Evolutionary conservation across 2,797 vertebrate genomes (phyloP), one percentile per base, ranked within the genome.

Genomic region (Mormyrops boulengeri): DNA sequence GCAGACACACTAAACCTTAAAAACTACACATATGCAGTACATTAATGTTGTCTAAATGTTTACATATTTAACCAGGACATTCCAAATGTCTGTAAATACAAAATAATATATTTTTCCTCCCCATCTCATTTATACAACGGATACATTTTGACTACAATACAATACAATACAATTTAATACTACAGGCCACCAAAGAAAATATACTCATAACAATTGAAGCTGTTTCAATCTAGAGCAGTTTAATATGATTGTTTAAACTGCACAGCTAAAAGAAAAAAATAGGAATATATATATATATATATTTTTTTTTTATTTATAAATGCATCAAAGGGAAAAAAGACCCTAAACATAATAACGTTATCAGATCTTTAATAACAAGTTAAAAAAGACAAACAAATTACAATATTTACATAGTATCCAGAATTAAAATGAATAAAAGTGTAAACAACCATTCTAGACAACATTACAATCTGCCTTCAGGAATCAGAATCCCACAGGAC

Each of bases 361-460:
- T 96, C 95, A 96, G 95, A 96, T 99, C 97, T 99, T 98, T 99
- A 99, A 99, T 99, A 99, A 97, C 98, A 98, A 98, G 97, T 99
- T 99, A 96, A 96, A 96, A 99, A 99, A 99, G 97, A 98, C 97
- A 97, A 95, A 98, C 98, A 97, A 97, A 98, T 99, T 99, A 99
- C 97, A 98, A 97, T 99, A 99, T 99, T 98, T 99, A 99, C 98
- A 99, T 96, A 97, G 98, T 98, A 98, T 98, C 96, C 97, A 96
- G 96, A 96, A 95, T 96, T 95, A 95, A 95, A 96, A 96, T 96
- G 95, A 96, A 98, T 97, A 97, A 98, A 98, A 97, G 97, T 97
- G 98, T 97, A 96, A 97, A 97, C 96, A 96, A 96, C 95, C 96
- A 96, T 96, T 95, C 96, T 96, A 96, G 95, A 96, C 95, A 95